Evolutionary conservation across 92 coral and sea anemone genomes (phyloP), one percentile per base, ranked within the genome.

Genomic region (Heteractis magnifica): DNA sequence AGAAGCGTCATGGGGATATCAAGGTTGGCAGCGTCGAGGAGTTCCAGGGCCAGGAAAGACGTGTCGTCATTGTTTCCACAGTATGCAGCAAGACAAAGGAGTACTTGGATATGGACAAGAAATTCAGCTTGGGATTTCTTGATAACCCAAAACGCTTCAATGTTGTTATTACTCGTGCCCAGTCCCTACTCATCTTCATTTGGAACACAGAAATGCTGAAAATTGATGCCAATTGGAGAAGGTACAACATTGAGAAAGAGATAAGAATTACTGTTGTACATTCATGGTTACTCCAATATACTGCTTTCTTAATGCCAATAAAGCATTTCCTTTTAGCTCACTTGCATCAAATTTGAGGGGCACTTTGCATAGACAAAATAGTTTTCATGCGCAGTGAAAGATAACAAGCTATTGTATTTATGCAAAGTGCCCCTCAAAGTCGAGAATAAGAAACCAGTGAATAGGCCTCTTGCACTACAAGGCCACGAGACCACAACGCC

Each of bases 21-120:
- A 92, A 92, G 80, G 95, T 92, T 52, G 95, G 95, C n/a, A 92
- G 95, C 65, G 95, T 92, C 19, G 95, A 92, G 77, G 95, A 92
- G 79, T 92, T 92, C 74, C 95, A 92, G 79, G 95, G 95, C 19
- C 95, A 92, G 58, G 95, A 92, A 64, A 90, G 95, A 49, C 83
- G 91, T 34, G 78, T 92, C 49, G 87, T 92, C 72, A 90, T 92
- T 85, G 72, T 92, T 26, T 92, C 95, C 11, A 90, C 95, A 41
- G 95, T 92, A 5, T 88, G 95, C 2, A 90, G 95, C 85, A 82
- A 91, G 49, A 90, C 90, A 82, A 87, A 80, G 50, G 95, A 92
- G 80, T 92, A 58, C 56, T 75, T 92, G 48, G 87, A 90, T 50
- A 74, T 92, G 81, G 93, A 92, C 81, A 82, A 85, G 76, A 83